Evolutionary conservation across 2,888 invertebrate genomes (phyloP).

Genomic region (Platypus cylindrus): DNA sequence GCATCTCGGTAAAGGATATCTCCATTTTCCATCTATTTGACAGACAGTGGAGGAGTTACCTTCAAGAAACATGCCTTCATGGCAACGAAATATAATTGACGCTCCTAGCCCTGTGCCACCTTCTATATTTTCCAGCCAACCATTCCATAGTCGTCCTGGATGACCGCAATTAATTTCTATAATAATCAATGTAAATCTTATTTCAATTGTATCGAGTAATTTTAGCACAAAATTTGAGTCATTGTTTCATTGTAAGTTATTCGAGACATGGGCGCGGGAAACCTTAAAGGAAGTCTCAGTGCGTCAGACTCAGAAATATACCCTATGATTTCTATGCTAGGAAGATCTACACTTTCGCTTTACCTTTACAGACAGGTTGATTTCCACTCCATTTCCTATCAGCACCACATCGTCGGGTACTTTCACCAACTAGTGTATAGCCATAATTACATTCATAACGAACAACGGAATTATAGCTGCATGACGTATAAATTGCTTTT

Average conservation of each 20-base stretch:
- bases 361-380: conserved; percentile 87
- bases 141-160: conserved; percentile 88
- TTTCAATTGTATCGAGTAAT: background rate
- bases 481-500: conserved; percentile 81
- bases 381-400: conserved; percentile 91
- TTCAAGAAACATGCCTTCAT: conserved; percentile 80
- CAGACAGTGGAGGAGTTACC: conserved; percentile 86
- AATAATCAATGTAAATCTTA: too few relatives aligned
- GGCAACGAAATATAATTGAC: conserved; percentile 85
- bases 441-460: conserved; percentile 94
- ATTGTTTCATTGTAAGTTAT: too few relatives aligned
- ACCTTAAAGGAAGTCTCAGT: too few relatives aligned
- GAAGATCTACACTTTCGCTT: conserved; percentile 14
- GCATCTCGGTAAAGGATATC: conserved; percentile 84
- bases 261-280: too few relatives aligned
- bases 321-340: background rate
- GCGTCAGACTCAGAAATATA: background rate
- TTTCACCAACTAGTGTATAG: conserved; percentile 79
- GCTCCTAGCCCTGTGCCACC: conserved; percentile 83
- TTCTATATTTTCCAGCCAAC: conserved; percentile 86
- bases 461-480: conserved; percentile 90
- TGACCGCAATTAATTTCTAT: conserved; percentile 96
- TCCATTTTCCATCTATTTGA: conserved; percentile 89
- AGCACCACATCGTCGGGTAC: conserved; percentile 83
- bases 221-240: too few relatives aligned